phyloP scores from a whole-genome alignment of 2,797 vertebrate genomes.

The Labeo calbasu region DNA sequence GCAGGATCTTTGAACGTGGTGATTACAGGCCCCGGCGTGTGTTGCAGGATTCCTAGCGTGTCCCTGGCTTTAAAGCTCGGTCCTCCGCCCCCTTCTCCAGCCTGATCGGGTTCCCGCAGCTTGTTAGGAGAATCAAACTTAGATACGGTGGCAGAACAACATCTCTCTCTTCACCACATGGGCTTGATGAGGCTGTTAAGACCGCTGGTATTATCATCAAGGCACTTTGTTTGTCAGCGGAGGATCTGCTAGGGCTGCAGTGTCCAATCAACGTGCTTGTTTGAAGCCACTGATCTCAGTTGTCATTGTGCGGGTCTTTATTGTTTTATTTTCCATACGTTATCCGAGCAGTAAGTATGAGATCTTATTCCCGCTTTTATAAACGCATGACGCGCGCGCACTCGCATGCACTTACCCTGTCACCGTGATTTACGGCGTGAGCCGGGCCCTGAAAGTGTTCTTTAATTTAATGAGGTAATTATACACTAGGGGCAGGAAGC shows the following conservation, averaged over 20 bases:
- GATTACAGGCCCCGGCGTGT: slow-evolving; percentile 64
- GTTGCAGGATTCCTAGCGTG: slow-evolving; percentile 70
- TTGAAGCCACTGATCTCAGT: slow-evolving; percentile 33
- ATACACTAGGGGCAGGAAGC: slow-evolving; percentile 67
- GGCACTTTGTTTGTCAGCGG: slow-evolving; percentile 54
- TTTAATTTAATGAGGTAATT: slow-evolving; percentile 78
- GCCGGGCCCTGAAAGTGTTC: slow-evolving; percentile 67
- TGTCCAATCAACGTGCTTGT: slow-evolving; percentile 53
- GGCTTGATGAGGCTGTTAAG: slow-evolving; percentile 54
- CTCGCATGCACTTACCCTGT: slow-evolving; percentile 39
- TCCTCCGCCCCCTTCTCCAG: slow-evolving; percentile 47
- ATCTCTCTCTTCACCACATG: slow-evolving; percentile 32
- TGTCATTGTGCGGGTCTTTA: slow-evolving; percentile 27
- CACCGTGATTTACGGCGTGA: slow-evolving; percentile 72
- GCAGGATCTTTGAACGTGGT: slow-evolving; percentile 61
- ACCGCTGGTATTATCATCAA: slow-evolving; percentile 47
- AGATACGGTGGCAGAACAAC: slow-evolving; percentile 35
- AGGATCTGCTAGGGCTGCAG: slow-evolving; percentile 38
- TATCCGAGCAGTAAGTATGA: slow-evolving; percentile 28
- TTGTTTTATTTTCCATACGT: slow-evolving; percentile 1
- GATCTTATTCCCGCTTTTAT: neutral
- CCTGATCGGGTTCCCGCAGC: slow-evolving; percentile 49
- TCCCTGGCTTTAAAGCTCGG: slow-evolving; percentile 66
- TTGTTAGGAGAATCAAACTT: slow-evolving; percentile 43
- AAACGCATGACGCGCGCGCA: slow-evolving; percentile 11